A percentile compares a stretch with the other conserved stretches of the same genome.
Conservation (phyloP, 2,113 vertebrate genomes). For the Octodon degus region DNA sequence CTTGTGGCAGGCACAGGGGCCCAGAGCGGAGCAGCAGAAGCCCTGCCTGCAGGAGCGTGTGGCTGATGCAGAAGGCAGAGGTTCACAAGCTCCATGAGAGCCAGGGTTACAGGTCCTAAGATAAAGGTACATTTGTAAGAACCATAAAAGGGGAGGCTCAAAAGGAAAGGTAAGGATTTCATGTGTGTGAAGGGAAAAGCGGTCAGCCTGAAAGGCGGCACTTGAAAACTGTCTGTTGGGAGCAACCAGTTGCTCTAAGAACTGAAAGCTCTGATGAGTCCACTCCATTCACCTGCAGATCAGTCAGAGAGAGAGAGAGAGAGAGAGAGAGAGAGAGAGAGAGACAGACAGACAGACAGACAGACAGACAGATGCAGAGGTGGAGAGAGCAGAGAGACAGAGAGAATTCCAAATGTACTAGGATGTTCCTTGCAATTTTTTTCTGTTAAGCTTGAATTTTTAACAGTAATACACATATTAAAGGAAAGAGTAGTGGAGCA, state of each 20-base stretch:
- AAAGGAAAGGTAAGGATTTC: neutral
- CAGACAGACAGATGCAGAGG: neutral
- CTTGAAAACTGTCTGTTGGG: neutral
- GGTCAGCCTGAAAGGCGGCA: neutral
- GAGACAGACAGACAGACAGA: neutral
- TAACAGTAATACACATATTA: neutral
- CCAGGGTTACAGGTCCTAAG: neutral
- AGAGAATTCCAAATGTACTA: neutral
- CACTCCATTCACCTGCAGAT: neutral
- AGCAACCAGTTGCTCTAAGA: neutral
- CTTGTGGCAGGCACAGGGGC: neutral
- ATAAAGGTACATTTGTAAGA: neutral
- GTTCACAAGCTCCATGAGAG: neutral
- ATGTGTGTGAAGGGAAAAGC: neutral
- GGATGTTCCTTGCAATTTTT: neutral
- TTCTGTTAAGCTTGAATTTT: neutral
- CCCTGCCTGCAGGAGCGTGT: neutral
- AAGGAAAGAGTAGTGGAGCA: neutral
- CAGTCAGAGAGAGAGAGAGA: neutral
- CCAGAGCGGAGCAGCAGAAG: neutral
- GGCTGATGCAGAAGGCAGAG: neutral
- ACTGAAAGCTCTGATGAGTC: neutral
- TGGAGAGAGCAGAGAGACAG: neutral
- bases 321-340: neutral
- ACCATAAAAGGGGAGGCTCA: neutral